These are phyloP conservation scores for Uria aalge DNA, from an alignment of 2,113 vertebrate species.

Conservation along the genomic window DNA sequence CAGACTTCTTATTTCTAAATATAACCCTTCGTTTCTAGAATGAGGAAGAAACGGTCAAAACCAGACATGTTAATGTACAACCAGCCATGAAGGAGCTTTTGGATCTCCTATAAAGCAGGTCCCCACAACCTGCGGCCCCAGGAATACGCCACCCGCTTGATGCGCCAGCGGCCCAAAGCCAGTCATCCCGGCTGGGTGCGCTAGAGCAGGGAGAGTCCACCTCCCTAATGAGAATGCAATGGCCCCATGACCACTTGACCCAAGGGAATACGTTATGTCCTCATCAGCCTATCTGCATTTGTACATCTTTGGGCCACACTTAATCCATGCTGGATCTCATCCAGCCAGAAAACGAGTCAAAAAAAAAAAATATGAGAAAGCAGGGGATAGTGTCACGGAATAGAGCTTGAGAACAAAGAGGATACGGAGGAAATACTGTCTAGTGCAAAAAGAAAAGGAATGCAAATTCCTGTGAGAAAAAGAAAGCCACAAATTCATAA, in stretches of 20 bases:
- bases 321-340: not conserved
- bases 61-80: rapidly evolving
- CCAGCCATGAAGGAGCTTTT: not conserved
- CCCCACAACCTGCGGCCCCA: not conserved
- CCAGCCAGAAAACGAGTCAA: not conserved
- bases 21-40: not conserved
- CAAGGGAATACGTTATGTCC: not conserved
- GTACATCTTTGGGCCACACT: not conserved
- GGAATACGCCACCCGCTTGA: not conserved
- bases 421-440: not conserved
- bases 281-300: not conserved
- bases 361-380: not conserved
- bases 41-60: not conserved
- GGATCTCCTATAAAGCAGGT: not conserved
- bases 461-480: constrained; percentile 26
- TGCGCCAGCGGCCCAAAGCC: not conserved
- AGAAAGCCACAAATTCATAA: constrained; percentile 21
- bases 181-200: not conserved
- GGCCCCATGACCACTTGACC: not conserved
- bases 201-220: not conserved
- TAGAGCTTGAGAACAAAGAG: not conserved
- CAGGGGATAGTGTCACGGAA: not conserved
- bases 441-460: not conserved
- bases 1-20: constrained; percentile 1
- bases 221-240: not conserved